Conservation (phyloP, 2,888 invertebrate species). For the Azorinus chamasolen region DNA sequence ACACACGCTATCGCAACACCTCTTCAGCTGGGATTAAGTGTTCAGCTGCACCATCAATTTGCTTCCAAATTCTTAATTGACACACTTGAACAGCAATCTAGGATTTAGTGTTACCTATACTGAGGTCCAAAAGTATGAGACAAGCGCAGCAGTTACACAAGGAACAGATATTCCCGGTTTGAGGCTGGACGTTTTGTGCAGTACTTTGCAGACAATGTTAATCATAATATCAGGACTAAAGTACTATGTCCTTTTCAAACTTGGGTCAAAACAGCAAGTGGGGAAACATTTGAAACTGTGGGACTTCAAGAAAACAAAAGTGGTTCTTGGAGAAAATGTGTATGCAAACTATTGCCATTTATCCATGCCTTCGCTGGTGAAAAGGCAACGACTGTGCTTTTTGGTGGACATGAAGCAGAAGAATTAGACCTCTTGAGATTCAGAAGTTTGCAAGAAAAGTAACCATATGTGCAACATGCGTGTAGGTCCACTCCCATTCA, state of each 20-base stretch:
- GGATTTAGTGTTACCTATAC: no score
- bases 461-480: constrained; percentile 27
- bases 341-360: constrained; percentile 41
- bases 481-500: constrained; percentile 62
- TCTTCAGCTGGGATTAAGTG: no score
- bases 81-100: no score
- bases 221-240: no score
- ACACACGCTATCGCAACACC: no score
- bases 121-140: no score
- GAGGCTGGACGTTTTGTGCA: no score
- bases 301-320: constrained; percentile 53
- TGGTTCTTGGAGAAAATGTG: constrained; percentile 34
- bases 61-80: no score
- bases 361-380: constrained; percentile 59
- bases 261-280: constrained; percentile 24
- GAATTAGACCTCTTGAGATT: constrained; percentile 44
- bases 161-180: no score
- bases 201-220: no score
- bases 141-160: no score
- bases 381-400: constrained; percentile 12
- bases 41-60: no score
- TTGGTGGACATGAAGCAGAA: constrained; percentile 33
- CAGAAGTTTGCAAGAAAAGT: constrained; percentile 52
- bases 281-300: constrained; percentile 26
- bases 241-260: constrained; percentile 51